These are phyloP conservation scores for Drosophila serrata DNA, from an alignment of 1,140 invertebrate species.

Conservation along the genomic window DNA sequence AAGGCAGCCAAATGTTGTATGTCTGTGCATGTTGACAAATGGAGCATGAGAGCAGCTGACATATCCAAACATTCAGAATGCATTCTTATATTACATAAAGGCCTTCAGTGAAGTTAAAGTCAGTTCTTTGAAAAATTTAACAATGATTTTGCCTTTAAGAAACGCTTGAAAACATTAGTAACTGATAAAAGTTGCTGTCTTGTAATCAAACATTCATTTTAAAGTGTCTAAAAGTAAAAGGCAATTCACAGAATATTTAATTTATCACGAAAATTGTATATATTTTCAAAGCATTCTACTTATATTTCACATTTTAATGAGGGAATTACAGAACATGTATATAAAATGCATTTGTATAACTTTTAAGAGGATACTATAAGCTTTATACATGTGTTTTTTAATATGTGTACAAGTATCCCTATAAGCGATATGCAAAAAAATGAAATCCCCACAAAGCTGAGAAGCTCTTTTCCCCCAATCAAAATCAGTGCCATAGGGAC, in stretches of 20 bases:
- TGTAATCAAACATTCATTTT: neutral
- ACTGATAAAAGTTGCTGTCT: too few relatives aligned
- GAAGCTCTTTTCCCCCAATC: constrained; percentile 9
- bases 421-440: constrained; percentile 1
- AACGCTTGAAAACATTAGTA: too few relatives aligned
- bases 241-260: neutral
- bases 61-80: constrained; percentile 41
- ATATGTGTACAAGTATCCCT: neutral
- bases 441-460: constrained; percentile 13
- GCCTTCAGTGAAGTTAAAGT: constrained; percentile 1
- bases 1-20: constrained; percentile 51
- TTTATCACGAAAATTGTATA: too few relatives aligned
- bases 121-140: neutral
- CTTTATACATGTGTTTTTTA: neutral
- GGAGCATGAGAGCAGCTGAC: constrained; percentile 73
- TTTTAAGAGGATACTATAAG: neutral
- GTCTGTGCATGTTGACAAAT: constrained; percentile 67
- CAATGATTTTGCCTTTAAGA: neutral
- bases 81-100: constrained; percentile 20
- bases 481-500: constrained; percentile 12
- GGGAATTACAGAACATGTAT: neutral
- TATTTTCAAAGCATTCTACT: too few relatives aligned
- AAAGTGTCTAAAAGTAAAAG: neutral
- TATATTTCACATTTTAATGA: neutral
- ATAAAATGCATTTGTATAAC: neutral